Conservation (phyloP, 2,113 vertebrate species). For the Leucopsar rothschildi region DNA sequence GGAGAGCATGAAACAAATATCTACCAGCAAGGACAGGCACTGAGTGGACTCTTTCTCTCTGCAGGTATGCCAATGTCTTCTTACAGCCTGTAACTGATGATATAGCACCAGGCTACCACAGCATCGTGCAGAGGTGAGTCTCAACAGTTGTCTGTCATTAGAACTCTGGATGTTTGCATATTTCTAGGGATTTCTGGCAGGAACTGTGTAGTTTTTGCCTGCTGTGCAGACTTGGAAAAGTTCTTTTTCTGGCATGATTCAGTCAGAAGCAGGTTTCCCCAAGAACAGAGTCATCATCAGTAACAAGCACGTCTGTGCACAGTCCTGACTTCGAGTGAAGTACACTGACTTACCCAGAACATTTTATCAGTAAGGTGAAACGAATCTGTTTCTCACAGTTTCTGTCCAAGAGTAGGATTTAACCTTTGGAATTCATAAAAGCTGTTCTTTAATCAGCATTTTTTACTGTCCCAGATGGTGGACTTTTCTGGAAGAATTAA, state of each 20-base stretch:
- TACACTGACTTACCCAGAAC: neutral
- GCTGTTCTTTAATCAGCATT: neutral
- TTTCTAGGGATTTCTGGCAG: neutral
- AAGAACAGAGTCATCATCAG: neutral
- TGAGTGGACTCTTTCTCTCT: slow-evolving; percentile 16
- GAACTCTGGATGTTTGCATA: neutral
- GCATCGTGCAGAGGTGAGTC: slow-evolving; percentile 94
- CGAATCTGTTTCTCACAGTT: neutral
- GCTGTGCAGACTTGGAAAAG: neutral
- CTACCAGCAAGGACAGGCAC: neutral
- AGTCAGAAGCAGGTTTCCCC: neutral
- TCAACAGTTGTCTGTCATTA: neutral
- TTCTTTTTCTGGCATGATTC: neutral
- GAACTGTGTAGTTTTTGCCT: neutral
- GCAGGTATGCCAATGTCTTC: slow-evolving; percentile 97
- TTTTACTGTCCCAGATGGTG: neutral
- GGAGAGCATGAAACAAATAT: neutral
- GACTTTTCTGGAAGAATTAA: neutral
- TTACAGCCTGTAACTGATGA: slow-evolving; percentile 97
- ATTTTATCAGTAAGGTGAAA: neutral
- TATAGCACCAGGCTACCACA: slow-evolving; percentile 98
- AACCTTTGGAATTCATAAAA: neutral
- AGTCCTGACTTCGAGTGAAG: neutral
- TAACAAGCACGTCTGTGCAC: neutral
- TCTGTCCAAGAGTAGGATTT: neutral